phyloP scores from a whole-genome alignment of 2,113 vertebrate genomes.

The pig (Sus scrofa) region T2T-Sscrofa CM000817.6:101489001-101489500 shows the following conservation, averaged over 20 bases:
- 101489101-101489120: constrained; percentile 35
- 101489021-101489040: not conserved
- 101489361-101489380: not conserved
- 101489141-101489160: constrained; percentile 53
- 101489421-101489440: not conserved
- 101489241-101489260: constrained; percentile 60
- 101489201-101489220: constrained; percentile 60
- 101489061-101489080: not conserved
- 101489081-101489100: constrained; percentile 25
- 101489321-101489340: constrained; percentile 56
- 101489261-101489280: constrained; percentile 58
- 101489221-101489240: constrained; percentile 46
- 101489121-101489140: constrained; percentile 56
- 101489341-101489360: constrained; percentile 19
- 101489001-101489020: not conserved
- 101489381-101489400: not conserved
- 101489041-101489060: too few relatives aligned
- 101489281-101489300: constrained; percentile 51
- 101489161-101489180: constrained; percentile 44
- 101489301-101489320: not conserved
- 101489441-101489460: not conserved
- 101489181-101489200: constrained; percentile 25
- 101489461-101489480: not conserved
- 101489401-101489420: not conserved
- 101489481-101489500: not conserved